Percentiles rank a stretch among this genome's conserved stretches.
These are phyloP conservation scores for Phoebastria nigripes DNA, from an alignment of 2,797 vertebrate species.

Conservation along the genomic window DNA sequence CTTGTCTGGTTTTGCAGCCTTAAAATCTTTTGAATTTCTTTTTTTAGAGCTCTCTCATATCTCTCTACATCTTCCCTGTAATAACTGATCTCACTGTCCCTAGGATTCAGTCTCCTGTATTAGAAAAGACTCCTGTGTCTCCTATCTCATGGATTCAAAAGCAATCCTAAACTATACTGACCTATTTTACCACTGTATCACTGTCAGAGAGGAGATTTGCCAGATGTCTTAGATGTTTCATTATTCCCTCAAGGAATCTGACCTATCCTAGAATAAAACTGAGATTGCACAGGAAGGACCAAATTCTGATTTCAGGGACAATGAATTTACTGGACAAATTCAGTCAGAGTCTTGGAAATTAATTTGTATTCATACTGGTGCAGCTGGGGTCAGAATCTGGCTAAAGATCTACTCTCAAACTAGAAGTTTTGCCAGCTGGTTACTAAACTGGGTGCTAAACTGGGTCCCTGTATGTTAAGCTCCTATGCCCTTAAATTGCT, in stretches of 20 bases:
- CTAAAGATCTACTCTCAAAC: not conserved
- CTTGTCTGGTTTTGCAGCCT: not conserved
- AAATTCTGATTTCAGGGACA: not conserved
- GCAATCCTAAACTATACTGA: not conserved
- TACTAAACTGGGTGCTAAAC: not conserved
- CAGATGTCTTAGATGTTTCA: not conserved
- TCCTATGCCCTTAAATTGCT: not conserved
- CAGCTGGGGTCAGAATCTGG: not conserved
- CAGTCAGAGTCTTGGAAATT: not conserved
- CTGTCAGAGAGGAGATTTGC: not conserved
- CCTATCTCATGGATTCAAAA: not conserved
- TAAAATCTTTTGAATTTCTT: not conserved
- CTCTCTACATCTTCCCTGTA: not conserved
- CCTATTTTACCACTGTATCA: not conserved
- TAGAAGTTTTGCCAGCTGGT: not conserved
- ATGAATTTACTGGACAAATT: not conserved
- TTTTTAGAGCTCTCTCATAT: not conserved
- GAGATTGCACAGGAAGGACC: not conserved
- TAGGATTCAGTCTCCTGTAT: not conserved
- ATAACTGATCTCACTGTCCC: not conserved
- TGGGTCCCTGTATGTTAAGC: not conserved
- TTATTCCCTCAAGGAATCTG: not conserved
- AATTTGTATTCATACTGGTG: not conserved
- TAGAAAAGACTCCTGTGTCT: not conserved
- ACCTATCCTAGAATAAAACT: not conserved